These are phyloP conservation scores for Xiphophorus couchianus DNA, from an alignment of 2,113 vertebrate species.

Conservation along the genomic window DNA sequence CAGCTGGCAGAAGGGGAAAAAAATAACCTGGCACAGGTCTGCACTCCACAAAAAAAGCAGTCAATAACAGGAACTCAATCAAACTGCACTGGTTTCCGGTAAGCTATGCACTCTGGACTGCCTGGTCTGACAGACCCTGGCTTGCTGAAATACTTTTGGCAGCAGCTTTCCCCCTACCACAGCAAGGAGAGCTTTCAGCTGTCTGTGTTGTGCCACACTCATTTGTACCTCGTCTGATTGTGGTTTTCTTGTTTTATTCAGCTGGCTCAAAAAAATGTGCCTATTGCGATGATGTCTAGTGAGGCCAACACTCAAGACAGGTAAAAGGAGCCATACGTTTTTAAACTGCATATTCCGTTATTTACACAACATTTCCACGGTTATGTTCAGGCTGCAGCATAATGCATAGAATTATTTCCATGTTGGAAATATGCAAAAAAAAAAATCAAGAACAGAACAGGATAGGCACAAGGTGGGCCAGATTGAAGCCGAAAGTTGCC, in stretches of 20 bases:
- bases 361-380: not conserved
- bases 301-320: slow-evolving; percentile 43
- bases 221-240: slow-evolving; percentile 76
- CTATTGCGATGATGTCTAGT: slow-evolving; percentile 39
- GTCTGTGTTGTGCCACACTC: slow-evolving; percentile 63
- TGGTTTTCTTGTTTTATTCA: slow-evolving; percentile 72
- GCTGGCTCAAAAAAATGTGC: slow-evolving; percentile 50
- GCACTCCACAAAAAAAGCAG: slow-evolving; percentile 73
- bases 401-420: not conserved
- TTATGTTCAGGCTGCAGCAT: not conserved
- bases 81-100: slow-evolving; percentile 89
- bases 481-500: not conserved
- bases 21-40: slow-evolving; percentile 73
- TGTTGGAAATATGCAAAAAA: not conserved
- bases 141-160: slow-evolving; percentile 71
- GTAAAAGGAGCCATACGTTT: slow-evolving; percentile 59
- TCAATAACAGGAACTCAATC: slow-evolving; percentile 95
- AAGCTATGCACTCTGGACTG: slow-evolving; percentile 75
- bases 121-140: slow-evolving; percentile 70
- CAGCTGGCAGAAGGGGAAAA: slow-evolving; percentile 63
- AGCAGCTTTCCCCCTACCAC: slow-evolving; percentile 70
- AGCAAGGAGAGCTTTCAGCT: slow-evolving; percentile 66
- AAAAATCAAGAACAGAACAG: not conserved
- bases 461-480: no score
- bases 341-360: not conserved